These are phyloP conservation scores for Halcyon senegalensis DNA, from an alignment of 2,113 vertebrate species.

Conservation along the genomic window DNA sequence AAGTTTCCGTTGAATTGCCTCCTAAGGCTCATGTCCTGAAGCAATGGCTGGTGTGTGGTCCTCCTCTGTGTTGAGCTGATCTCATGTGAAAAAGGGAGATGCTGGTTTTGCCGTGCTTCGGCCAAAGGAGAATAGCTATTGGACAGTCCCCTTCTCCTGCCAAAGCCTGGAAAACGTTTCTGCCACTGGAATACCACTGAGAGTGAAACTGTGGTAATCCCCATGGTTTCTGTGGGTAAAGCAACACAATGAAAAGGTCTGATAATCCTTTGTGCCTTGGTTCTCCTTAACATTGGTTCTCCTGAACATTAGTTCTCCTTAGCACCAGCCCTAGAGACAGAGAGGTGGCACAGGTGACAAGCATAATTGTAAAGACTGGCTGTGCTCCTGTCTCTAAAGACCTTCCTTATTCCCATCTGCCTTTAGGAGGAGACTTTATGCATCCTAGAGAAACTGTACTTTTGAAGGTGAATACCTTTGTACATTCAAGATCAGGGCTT, in stretches of 20 bases:
- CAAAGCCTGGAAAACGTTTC: constrained; percentile 9
- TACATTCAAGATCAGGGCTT: neutral
- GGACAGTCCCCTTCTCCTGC: neutral
- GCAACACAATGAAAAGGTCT: neutral
- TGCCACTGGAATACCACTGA: neutral
- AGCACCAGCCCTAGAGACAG: neutral
- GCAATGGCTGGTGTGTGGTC: constrained; percentile 57
- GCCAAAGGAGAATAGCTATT: neutral
- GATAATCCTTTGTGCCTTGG: neutral
- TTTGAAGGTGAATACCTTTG: neutral
- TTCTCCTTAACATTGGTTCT: neutral
- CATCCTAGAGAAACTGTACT: neutral
- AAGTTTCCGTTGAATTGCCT: constrained; percentile 50
- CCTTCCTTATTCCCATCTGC: neutral
- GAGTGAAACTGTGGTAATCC: neutral
- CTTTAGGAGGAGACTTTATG: neutral
- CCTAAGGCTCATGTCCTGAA: constrained; percentile 48
- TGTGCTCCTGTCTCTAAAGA: neutral
- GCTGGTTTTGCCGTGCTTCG: constrained; percentile 33
- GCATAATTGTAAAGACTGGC: neutral
- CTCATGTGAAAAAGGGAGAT: constrained; percentile 24
- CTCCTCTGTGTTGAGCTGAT: constrained; percentile 17
- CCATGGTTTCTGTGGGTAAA: neutral
- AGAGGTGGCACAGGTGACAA: neutral
- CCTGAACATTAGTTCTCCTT: neutral